Conservation (phyloP, 2,888 invertebrate species). For the Papilio elwesi region DNA sequence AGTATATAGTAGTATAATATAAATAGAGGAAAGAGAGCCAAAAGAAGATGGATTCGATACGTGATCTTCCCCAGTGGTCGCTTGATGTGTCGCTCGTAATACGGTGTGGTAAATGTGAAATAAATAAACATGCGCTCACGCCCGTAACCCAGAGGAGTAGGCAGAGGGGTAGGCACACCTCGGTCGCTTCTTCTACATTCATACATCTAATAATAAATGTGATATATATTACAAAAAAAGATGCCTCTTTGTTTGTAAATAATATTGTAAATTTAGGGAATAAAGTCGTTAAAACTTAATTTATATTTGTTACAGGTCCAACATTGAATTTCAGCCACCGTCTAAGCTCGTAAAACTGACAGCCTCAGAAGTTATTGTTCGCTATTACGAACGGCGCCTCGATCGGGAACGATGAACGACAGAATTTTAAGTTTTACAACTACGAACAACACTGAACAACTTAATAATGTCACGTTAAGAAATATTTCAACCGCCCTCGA, state of each 20-base stretch:
- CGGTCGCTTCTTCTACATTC: too few relatives aligned
- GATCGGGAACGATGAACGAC: slow-evolving; percentile 66
- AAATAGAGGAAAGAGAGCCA: too few relatives aligned
- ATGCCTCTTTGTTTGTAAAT: slow-evolving; percentile 11
- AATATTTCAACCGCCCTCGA: slow-evolving; percentile 47
- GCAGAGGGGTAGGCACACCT: too few relatives aligned
- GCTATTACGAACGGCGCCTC: slow-evolving; percentile 50
- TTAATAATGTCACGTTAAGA: slow-evolving; percentile 51
- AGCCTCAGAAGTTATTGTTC: slow-evolving; percentile 62
- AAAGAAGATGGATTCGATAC: too few relatives aligned
- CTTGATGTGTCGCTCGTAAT: too few relatives aligned
- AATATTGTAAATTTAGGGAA: slow-evolving; percentile 39
- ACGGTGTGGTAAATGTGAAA: too few relatives aligned
- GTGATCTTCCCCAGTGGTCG: too few relatives aligned
- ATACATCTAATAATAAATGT: too few relatives aligned
- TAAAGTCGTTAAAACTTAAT: slow-evolving; percentile 56
- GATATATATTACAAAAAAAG: not conserved
- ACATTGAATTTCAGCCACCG: slow-evolving; percentile 58
- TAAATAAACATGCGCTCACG: too few relatives aligned
- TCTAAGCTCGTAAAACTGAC: slow-evolving; percentile 64
- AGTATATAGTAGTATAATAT: too few relatives aligned
- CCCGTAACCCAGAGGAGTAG: too few relatives aligned
- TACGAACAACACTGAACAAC: slow-evolving; percentile 56
- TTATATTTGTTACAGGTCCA: slow-evolving; percentile 75
- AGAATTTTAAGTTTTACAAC: slow-evolving; percentile 60